These are phyloP conservation scores for Peromyscus californicus DNA, from an alignment of 2,113 vertebrate species.

Conservation along the genomic window DNA sequence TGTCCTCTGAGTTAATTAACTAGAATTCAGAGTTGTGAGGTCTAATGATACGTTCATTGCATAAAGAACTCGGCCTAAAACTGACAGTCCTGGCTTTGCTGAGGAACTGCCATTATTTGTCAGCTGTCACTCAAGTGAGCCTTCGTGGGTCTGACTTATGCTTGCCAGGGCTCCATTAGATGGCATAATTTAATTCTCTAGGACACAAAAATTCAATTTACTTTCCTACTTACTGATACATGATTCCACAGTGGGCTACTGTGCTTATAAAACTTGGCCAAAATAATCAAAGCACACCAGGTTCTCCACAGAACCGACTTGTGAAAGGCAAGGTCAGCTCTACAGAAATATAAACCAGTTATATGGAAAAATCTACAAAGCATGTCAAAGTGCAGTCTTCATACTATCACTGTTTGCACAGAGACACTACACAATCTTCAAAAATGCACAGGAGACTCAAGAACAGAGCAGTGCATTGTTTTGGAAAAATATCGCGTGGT, in stretches of 20 bases:
- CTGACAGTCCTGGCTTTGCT: background rate
- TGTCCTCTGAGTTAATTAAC: conserved; percentile 45
- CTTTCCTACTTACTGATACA: conserved; percentile 77
- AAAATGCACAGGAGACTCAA: conserved; percentile 4
- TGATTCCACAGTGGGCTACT: conserved; percentile 77
- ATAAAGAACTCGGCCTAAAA: conserved; percentile 58
- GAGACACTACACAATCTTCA: conserved; percentile 29
- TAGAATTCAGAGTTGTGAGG: conserved; percentile 67
- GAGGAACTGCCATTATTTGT: conserved; percentile 72
- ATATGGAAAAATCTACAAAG: conserved; percentile 45
- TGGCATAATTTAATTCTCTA: conserved; percentile 82
- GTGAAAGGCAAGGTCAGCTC: conserved; percentile 39
- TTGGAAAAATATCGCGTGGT: background rate
- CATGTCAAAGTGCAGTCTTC: conserved; percentile 1
- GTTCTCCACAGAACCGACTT: conserved; percentile 67
- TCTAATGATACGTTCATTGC: conserved; percentile 6
- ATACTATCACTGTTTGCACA: conserved; percentile 33
- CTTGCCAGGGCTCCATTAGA: conserved; percentile 78
- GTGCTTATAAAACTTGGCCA: conserved; percentile 73
- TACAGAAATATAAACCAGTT: conserved; percentile 54
- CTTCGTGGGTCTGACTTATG: conserved; percentile 74
- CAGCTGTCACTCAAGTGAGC: conserved; percentile 70
- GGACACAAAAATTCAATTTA: conserved; percentile 83
- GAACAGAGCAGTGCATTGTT: conserved; percentile 21
- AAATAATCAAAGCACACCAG: conserved; percentile 73